phyloP scores from a whole-genome alignment of 2,113 vertebrate species.

The Malurus elegans region DNA sequence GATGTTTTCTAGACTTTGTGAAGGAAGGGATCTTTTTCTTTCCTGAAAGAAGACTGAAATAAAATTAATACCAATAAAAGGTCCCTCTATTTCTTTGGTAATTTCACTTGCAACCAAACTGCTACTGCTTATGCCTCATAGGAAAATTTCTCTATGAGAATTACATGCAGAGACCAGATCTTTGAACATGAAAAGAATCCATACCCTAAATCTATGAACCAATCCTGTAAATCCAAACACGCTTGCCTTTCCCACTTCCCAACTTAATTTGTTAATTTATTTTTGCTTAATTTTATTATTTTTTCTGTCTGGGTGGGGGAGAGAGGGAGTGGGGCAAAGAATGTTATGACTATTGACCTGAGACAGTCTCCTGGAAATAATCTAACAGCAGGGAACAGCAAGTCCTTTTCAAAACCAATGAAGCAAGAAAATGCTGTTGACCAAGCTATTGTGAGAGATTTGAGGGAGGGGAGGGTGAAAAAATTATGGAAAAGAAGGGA shows the following conservation, averaged over 20 bases:
- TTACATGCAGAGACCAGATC: neutral
- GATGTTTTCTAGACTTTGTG: neutral
- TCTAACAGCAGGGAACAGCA: conserved; percentile 56
- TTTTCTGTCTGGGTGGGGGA: neutral
- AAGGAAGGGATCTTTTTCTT: neutral
- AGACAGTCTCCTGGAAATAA: conserved; percentile 70
- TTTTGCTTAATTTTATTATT: neutral
- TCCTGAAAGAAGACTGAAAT: neutral
- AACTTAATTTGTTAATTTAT: neutral
- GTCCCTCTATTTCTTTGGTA: neutral
- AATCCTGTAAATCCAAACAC: neutral
- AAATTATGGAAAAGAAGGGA: neutral
- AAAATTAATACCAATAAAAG: neutral
- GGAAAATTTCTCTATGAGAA: neutral
- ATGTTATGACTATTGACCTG: conserved; percentile 55
- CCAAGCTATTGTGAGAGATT: conserved; percentile 51
- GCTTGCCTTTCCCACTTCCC: neutral
- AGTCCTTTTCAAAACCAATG: conserved; percentile 68
- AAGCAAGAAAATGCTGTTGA: conserved; percentile 70
- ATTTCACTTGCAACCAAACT: neutral
- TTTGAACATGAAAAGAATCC: neutral
- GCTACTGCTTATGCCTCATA: neutral
- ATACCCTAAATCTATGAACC: neutral
- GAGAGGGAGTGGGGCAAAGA: neutral
- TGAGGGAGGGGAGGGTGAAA: neutral